These are phyloP conservation scores for Drosophila kurseongensis DNA, from an alignment of 1,140 invertebrate species.

Conservation along the genomic window DNA sequence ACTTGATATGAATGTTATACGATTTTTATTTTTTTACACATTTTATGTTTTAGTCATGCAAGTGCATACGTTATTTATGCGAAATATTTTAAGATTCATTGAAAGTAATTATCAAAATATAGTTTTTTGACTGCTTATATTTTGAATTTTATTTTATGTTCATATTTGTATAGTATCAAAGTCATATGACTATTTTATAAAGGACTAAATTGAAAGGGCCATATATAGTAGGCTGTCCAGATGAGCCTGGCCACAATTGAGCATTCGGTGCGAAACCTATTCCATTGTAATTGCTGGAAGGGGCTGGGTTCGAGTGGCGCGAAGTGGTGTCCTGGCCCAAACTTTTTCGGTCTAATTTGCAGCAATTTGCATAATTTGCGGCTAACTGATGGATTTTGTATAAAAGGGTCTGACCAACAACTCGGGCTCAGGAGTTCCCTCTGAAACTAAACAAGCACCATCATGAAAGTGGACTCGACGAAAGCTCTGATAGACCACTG, in stretches of 20 bases:
- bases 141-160: too few species aligned
- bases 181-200: too few species aligned
- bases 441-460: not conserved
- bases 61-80: too few species aligned
- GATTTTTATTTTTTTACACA: too few species aligned
- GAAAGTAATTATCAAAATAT: too few species aligned
- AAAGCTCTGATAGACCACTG: conserved; percentile 52
- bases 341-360: conserved; percentile 51
- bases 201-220: too few species aligned
- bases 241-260: not conserved
- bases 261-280: conserved; percentile 6
- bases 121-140: too few species aligned
- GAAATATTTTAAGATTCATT: too few species aligned
- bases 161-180: too few species aligned
- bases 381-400: conserved; percentile 24
- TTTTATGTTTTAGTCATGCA: too few species aligned
- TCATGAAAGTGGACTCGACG: conserved; percentile 41
- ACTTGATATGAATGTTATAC: too few species aligned
- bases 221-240: not conserved
- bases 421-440: not conserved
- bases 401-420: conserved; percentile 35
- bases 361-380: conserved; percentile 67
- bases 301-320: not conserved
- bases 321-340: conserved; percentile 2
- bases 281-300: conserved; percentile 6